These are phyloP conservation scores for Netelia melanura DNA, from an alignment of 2,888 invertebrate species.

Conservation along the genomic window DNA sequence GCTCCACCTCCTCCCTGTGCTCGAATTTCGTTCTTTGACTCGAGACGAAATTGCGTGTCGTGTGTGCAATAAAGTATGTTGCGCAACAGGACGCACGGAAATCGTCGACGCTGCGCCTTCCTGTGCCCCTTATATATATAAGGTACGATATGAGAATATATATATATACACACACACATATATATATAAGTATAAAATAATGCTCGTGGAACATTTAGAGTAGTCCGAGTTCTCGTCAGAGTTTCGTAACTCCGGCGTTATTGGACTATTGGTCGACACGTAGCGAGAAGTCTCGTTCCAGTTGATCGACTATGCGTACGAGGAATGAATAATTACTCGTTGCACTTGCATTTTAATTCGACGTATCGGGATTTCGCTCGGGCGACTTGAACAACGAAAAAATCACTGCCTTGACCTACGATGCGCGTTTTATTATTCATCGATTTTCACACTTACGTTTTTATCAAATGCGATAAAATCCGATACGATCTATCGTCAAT, in stretches of 20 bases:
- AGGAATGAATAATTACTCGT: not conserved
- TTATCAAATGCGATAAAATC: too few species aligned
- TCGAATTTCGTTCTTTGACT: slow-evolving; percentile 10
- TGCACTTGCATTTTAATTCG: not conserved
- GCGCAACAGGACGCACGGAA: slow-evolving; percentile 58
- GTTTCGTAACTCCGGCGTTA: slow-evolving; percentile 56
- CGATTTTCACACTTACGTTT: too few species aligned
- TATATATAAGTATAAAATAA: too few species aligned
- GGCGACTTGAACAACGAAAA: too few species aligned
- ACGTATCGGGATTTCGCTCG: too few species aligned
- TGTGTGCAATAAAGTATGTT: slow-evolving; percentile 36
- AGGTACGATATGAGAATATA: not conserved
- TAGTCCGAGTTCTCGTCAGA: slow-evolving; percentile 20
- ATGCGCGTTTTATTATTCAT: too few species aligned
- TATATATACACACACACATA: not conserved
- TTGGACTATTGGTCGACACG: slow-evolving; percentile 34
- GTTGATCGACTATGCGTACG: not conserved
- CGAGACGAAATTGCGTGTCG: slow-evolving; percentile 15
- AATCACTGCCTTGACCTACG: too few species aligned
- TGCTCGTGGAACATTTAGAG: slow-evolving; percentile 1
- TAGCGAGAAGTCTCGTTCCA: slow-evolving; percentile 34
- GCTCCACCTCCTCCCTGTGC: too few species aligned
- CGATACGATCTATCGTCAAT: too few species aligned
- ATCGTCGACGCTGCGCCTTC: slow-evolving; percentile 51
- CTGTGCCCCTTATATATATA: slow-evolving; percentile 32